Base-by-base conservation (phyloP, 2,797 vertebrate genomes). In the Cirrhinus mrigala region DNA sequence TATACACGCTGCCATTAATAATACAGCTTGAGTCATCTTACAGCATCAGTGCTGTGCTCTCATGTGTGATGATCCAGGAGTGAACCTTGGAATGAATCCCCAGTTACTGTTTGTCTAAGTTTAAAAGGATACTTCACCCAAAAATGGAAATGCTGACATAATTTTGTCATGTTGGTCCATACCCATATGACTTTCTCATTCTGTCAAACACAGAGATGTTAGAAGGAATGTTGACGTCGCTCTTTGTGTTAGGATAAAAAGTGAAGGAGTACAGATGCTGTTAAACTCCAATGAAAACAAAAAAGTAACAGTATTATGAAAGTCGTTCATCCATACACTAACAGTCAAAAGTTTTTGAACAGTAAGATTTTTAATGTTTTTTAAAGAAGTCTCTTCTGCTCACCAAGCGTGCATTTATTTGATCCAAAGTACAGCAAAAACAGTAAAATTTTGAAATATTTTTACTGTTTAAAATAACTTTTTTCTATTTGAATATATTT, bases 1-100 rank as follows among this genome's bases (percentile, higher is more conserved):
- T 84, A 77, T 84, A 78, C 62, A 84, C 73, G 78, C 82, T 54
- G 62, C 48, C 83, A 84, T 84, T 84, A 84, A 84, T 79, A 79
- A 84, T 70, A 79, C 75, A 84, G 74, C 48, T 68, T 62, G 62
- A 79, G 64, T 69, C 64, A 79, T 79, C 52, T 84, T 84, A 79
- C 66, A 29, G 24, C 64, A 69, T 66, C n/a, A 56, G 20, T 58
- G n/a, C 75, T 71, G 52, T 22, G 22, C 40, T 71, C 27, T 85
- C 66, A 40, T 79, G 66, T 62, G 64, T 79, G 24, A 79, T 71
- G 76, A 85, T 85, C 40, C 27, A 62, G 68, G 54, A 60, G 46
- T 27, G 22, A 78, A 84, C 50, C 74, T 56, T 8, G 58, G 56
- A 64, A 74, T 62, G 22, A 27, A 24, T 83, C 48, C 56, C 22